Base-by-base conservation (phyloP, 2,797 vertebrate genomes). In the Eulemur coronatus region DNA sequence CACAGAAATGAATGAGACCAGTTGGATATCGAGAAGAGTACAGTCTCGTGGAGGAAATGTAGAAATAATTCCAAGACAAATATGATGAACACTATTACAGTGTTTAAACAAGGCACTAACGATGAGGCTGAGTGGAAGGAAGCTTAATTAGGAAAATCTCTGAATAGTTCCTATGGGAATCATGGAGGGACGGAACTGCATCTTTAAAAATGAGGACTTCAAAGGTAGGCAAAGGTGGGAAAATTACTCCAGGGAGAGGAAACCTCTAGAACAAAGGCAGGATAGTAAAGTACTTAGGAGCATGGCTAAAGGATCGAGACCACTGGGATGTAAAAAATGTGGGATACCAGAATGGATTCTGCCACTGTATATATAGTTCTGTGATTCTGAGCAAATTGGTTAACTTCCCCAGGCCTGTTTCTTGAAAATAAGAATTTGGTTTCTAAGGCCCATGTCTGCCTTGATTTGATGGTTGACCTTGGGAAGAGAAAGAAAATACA, bases 21-120 rank as follows among this genome's bases (percentile, higher is more conserved):
- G 67, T 80, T 3, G 93, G 82, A 91, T 72, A 93, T 35, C 30
- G 24, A 81, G 59, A 35, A 89, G n/a, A 59, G 76, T 38, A 88
- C 14, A 85, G 50, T 72, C 30, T 43, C 50, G 24, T n/a, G 5
- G 67, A 76, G 38, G 43, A 63, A 93, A 96, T 33, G 81, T 2
- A 72, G 79, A 86, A 93, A 76, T 89, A 96, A 72, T 41, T 48
- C 33, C 30, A 70, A 93, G 69, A 67, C 43, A 67, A 91, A 95
- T 43, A 33, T 35, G 57, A 24, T 67, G 61, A 75, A 30, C 78
- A 79, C 43, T 28, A 52, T 4, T 57, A 52, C 2, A 38, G 80
- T 28, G 57, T 48, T 90, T 78, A 65, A 84, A 88, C 65, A 76
- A 79, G 65, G 59, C 46, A 17, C 2, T n/a, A 69, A 17, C 1